These are phyloP conservation scores for Gulo gulo DNA, from an alignment of 2,113 vertebrate genomes.

Conservation along the genomic window DNA sequence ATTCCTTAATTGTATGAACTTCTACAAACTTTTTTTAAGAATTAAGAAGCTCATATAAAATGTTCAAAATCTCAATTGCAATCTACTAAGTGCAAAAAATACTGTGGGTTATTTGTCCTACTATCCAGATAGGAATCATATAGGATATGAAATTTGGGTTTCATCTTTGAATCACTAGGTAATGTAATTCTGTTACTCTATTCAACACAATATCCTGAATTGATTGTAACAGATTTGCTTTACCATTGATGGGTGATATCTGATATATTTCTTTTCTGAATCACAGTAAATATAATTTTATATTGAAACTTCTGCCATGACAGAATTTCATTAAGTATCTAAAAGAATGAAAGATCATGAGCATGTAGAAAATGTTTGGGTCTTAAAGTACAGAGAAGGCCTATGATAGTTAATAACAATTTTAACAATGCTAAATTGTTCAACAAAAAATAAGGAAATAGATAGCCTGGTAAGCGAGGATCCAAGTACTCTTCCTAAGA, in stretches of 20 bases:
- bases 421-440: conserved; percentile 22
- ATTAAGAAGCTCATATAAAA: conserved; percentile 47
- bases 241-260: conserved; percentile 45
- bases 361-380: conserved; percentile 16
- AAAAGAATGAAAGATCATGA: conserved; percentile 48
- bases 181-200: conserved; percentile 62
- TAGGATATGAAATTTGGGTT: conserved; percentile 69
- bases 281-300: conserved; percentile 49
- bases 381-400: conserved; percentile 38
- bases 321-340: conserved; percentile 66
- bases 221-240: conserved; percentile 67
- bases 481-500: background rate
- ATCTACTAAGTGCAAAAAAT: conserved; percentile 44
- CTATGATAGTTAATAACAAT: background rate
- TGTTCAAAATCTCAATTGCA: conserved; percentile 34
- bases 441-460: conserved; percentile 9
- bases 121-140: conserved; percentile 55
- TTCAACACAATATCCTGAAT: conserved; percentile 68
- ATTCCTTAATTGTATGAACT: conserved; percentile 9
- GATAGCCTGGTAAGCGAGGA: background rate
- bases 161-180: conserved; percentile 65
- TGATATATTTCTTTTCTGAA: conserved; percentile 58
- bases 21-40: background rate
- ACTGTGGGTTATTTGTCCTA: background rate
- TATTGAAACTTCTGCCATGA: conserved; percentile 52